Conservation (phyloP, 2,888 invertebrate genomes). For the Miltochrista miniata region DNA sequence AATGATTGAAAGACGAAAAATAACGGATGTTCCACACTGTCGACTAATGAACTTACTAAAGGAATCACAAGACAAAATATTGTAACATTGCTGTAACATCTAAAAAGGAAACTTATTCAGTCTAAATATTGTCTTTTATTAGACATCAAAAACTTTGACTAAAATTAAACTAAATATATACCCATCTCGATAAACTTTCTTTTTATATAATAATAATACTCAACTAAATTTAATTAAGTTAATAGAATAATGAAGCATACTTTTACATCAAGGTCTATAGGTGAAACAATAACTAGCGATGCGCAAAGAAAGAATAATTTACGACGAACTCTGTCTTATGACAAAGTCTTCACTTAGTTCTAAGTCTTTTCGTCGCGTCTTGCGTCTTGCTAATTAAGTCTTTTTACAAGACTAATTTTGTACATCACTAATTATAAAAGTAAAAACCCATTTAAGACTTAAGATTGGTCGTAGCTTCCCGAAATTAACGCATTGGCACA, state of each 20-base stretch:
- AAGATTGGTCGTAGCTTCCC: conserved; percentile 48
- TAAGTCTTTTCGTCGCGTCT: conserved; percentile 11
- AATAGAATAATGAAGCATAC: conserved; percentile 54
- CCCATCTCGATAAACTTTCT: conserved; percentile 53
- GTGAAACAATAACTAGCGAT: conserved; percentile 44
- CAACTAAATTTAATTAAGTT: conserved; percentile 68
- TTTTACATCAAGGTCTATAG: conserved; percentile 61
- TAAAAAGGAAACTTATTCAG: conserved; percentile 75
- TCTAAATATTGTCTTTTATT: conserved; percentile 78
- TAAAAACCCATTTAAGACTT: conserved; percentile 29
- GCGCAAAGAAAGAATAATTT: conserved; percentile 26
- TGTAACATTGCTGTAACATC: conserved; percentile 49
- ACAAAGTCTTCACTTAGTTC: neutral
- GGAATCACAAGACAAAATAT: conserved; percentile 56
- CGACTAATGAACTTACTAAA: conserved; percentile 58
- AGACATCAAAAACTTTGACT: conserved; percentile 71
- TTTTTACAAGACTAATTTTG: conserved; percentile 34
- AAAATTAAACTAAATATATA: conserved; percentile 59
- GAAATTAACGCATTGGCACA: conserved; percentile 60
- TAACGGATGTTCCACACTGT: conserved; percentile 40
- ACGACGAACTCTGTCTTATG: neutral
- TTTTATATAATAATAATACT: conserved; percentile 57
- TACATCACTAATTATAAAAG: conserved; percentile 39
- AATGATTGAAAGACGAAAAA: conserved; percentile 53
- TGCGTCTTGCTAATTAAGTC: conserved; percentile 20